Base-by-base conservation (phyloP, 2,888 invertebrate species). In the Apeira syringaria region DNA sequence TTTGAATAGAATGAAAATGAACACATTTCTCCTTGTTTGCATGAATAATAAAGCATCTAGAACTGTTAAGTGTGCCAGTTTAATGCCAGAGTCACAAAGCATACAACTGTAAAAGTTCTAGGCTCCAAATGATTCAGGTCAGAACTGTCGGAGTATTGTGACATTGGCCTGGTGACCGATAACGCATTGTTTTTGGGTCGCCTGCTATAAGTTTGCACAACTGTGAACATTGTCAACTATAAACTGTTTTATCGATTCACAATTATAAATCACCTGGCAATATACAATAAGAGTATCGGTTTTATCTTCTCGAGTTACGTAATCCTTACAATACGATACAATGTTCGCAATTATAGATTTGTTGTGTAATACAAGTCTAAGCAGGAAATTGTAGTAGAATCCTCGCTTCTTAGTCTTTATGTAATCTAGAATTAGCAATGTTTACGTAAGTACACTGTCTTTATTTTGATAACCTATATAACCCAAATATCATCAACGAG, bases 121-220 rank as follows among this genome's bases (percentile, higher is more conserved):
- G 42, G 42, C 38, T 47, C 26, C 26, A 34, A 47, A 41, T 28
- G 44, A 47, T 33, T 33, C 37, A 49, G 41, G 33, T 32, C 31
- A 42, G 43, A 34, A 45, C n/a, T n/a, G n/a, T n/a, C n/a, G n/a
- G n/a, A 53, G 61, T 56, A 61, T 53, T 47, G 60, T 68, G 82
- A 77, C 84, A 84, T 80, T 85, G 85, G 72, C 81, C 77, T 47
- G 55, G 54, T 84, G 75, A 83, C 83, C 80, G 60, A 75, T 67
- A 66, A 43, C 29, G 31, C 24, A 29, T 31, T 33, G 32, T 39
- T 29, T 39, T 35, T 58, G 60, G 55, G 51, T 66, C 58, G 47
- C 53, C 68, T 58, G 42, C 53, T 59, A 56, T 63, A 64, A 56
- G 64, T 74, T 77, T 74, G 59, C 65, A 68, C 72, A 75, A 74